phyloP scores from a whole-genome alignment of 2,113 vertebrate genomes.

The Falco punctatus region DNA sequence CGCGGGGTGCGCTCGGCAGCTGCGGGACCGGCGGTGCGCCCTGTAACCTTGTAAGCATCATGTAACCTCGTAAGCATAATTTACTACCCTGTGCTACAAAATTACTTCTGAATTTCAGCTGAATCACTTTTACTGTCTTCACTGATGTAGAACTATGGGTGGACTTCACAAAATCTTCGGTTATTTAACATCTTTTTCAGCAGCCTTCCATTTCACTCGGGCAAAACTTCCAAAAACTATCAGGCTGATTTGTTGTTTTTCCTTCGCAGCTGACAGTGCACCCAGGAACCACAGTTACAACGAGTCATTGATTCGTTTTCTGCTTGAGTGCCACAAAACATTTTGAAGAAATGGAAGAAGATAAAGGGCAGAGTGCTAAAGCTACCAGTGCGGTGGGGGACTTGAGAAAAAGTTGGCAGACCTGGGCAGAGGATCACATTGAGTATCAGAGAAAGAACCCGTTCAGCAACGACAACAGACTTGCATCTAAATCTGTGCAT shows the following conservation, averaged over 20 bases:
- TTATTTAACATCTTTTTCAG: neutral
- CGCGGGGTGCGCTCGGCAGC: neutral
- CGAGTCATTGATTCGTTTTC: neutral
- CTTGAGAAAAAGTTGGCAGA: constrained; percentile 86
- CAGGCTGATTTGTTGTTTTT: neutral
- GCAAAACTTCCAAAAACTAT: neutral
- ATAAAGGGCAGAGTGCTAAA: neutral
- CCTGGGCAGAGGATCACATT: constrained; percentile 82
- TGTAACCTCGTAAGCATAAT: neutral
- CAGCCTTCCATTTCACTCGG: neutral
- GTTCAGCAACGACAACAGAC: constrained; percentile 75
- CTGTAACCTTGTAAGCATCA: neutral
- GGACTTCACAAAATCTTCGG: neutral
- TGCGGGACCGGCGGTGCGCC: neutral
- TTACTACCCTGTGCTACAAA: neutral
- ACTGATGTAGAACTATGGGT: neutral
- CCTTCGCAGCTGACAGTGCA: neutral
- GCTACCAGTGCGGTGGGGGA: constrained; percentile 71
- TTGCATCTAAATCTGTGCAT: neutral
- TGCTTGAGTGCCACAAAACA: neutral
- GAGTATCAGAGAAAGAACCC: constrained; percentile 87
- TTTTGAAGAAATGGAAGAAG: constrained; percentile 36
- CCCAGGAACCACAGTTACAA: neutral
- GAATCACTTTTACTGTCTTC: neutral
- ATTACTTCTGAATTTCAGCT: neutral